phyloP scores from a whole-genome alignment of 2,797 vertebrate genomes.

The Pogonophryne albipinna region DNA sequence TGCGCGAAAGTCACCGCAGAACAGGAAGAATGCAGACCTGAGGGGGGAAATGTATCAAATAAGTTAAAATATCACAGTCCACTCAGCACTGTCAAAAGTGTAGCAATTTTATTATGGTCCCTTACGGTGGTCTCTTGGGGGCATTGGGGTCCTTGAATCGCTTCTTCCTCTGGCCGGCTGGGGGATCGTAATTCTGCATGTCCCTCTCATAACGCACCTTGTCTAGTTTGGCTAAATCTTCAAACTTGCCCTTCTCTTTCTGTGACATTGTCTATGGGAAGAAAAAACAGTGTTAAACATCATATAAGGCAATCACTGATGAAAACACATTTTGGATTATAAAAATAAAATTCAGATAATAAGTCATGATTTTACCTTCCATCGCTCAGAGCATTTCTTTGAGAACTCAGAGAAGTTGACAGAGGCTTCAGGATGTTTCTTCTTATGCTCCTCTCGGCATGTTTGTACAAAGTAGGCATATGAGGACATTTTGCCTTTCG shows the following conservation, averaged over 20 bases:
- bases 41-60: neutral
- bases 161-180: constrained; percentile 96
- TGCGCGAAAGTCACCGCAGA: constrained; percentile 95
- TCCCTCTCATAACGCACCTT: constrained; percentile 96
- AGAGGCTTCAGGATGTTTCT: constrained; percentile 94
- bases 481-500: constrained; percentile 98
- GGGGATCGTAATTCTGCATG: constrained; percentile 96
- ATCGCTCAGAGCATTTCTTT: constrained; percentile 98
- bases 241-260: constrained; percentile 97
- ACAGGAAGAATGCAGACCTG: constrained; percentile 98
- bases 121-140: constrained; percentile 98
- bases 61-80: neutral
- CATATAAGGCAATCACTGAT: neutral
- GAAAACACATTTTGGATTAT: neutral
- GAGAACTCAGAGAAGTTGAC: constrained; percentile 99
- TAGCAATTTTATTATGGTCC: constrained; percentile 36
- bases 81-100: neutral
- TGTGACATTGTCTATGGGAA: constrained; percentile 91
- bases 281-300: neutral
- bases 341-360: neutral
- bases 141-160: constrained; percentile 97
- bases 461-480: constrained; percentile 99
- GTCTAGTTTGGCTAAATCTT: constrained; percentile 96
- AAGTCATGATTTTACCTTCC: constrained; percentile 88
- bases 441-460: constrained; percentile 98